A percentile compares a stretch with the other conserved stretches of the same genome.
Evolutionary conservation across 2,888 invertebrate species (phyloP).

Genomic region (Drosophila pseudotalamancana): DNA sequence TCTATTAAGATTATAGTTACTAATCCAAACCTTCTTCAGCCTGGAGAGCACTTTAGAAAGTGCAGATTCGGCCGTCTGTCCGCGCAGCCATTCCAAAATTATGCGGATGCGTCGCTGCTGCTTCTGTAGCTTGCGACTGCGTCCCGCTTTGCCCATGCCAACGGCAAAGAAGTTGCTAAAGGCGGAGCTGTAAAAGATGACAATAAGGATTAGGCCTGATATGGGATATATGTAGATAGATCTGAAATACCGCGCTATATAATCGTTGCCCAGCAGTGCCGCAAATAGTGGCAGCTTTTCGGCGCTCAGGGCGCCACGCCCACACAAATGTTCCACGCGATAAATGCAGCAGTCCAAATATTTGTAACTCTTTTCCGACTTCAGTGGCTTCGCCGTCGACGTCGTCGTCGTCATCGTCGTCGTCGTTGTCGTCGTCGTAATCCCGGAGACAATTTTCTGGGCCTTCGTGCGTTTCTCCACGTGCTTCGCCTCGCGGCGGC

Average conservation of each 20-base stretch:
- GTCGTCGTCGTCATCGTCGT: too few species aligned
- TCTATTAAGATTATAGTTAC: too few species aligned
- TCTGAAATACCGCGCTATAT: conserved; percentile 86
- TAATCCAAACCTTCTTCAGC: conserved; percentile 86
- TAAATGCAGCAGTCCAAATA: conserved; percentile 89
- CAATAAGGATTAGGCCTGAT: not conserved
- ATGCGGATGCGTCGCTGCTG: conserved; percentile 89
- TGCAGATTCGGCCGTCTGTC: conserved; percentile 89
- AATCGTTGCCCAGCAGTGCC: conserved; percentile 95
- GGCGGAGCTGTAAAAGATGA: conserved; percentile 75
- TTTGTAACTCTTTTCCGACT: conserved; percentile 69
- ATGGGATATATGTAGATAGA: accelerated
- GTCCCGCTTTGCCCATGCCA: conserved; percentile 81
- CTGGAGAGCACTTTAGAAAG: conserved; percentile 88
- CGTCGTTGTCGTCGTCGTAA: conserved; percentile 33
- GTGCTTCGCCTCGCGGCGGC: conserved; percentile 75
- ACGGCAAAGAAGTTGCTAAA: conserved; percentile 90
- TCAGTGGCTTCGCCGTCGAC: not conserved
- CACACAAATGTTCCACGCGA: conserved; percentile 88
- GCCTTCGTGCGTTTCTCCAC: conserved; percentile 79
- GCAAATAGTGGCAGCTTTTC: conserved; percentile 91
- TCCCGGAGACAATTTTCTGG: conserved; percentile 65
- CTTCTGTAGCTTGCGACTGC: conserved; percentile 84
- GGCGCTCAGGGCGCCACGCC: conserved; percentile 87
- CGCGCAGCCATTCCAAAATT: conserved; percentile 90